Conservation (phyloP, 2,888 invertebrate species). For the Deroplatys truncata region DNA sequence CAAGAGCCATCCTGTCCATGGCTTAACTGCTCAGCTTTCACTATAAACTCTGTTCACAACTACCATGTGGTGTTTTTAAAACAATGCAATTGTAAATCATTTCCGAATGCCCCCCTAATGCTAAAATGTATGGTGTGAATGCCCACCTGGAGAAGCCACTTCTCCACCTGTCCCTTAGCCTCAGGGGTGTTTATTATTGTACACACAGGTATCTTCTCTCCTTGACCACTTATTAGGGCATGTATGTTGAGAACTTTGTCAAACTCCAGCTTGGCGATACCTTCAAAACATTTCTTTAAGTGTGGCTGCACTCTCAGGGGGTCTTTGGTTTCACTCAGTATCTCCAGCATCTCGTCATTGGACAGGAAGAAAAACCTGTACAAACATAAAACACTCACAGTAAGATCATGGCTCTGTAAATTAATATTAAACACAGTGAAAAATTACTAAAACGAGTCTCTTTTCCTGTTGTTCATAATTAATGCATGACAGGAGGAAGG, state of each 20-base stretch:
- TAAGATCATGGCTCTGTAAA: no score
- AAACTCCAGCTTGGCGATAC: conserved; percentile 70
- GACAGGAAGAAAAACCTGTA: conserved; percentile 83
- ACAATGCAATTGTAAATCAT: no score
- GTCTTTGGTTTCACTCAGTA: conserved; percentile 84
- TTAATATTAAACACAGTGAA: no score
- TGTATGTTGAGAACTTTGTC: conserved; percentile 67
- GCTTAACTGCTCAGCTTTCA: no score
- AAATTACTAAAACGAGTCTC: no score
- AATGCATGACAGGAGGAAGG: no score
- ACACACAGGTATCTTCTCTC: conserved; percentile 63
- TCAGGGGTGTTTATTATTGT: conserved; percentile 63
- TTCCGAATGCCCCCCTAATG: no score
- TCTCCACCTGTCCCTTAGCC: conserved; percentile 78
- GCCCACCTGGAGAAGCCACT: conserved; percentile 67
- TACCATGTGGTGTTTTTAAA: no score
- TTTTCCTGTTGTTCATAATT: no score
- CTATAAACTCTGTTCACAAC: no score
- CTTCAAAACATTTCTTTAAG: conserved; percentile 84
- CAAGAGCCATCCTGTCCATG: no score
- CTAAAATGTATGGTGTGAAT: no score
- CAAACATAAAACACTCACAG: neutral
- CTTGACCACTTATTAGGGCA: conserved; percentile 72
- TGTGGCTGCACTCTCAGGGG: conserved; percentile 80
- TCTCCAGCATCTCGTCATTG: conserved; percentile 86